A percentile compares a stretch with the other conserved stretches of the same genome.
Evolutionary conservation across 2,797 vertebrate species (phyloP).

Genomic region (Pelodytes ibericus): DNA sequence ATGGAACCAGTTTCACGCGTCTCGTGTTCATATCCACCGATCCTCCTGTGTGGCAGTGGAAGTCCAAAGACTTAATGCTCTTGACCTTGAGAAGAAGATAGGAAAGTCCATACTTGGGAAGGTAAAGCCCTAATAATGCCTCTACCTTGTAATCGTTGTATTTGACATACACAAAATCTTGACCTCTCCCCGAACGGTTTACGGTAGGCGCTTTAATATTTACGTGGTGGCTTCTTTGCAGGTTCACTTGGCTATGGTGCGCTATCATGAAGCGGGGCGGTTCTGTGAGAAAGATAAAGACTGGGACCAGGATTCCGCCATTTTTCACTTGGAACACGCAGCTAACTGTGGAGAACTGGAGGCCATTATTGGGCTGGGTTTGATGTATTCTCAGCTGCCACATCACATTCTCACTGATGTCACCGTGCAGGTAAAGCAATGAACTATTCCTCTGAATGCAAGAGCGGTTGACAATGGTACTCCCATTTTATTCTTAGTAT

Average conservation of each 20-base stretch:
- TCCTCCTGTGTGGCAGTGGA: conserved; percentile 90
- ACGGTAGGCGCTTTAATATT: too few relatives aligned
- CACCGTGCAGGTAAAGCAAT: conserved; percentile 78
- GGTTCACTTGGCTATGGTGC: conserved; percentile 96
- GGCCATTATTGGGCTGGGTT: conserved; percentile 89
- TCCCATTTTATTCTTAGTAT: too few relatives aligned
- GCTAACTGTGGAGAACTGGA: conserved; percentile 94
- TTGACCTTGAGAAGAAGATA: conserved; percentile 87
- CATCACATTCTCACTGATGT: conserved; percentile 90
- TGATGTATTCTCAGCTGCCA: conserved; percentile 87
- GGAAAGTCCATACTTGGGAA: conserved; percentile 94
- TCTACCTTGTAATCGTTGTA: too few relatives aligned
- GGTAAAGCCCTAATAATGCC: conserved; percentile 75
- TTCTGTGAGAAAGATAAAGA: conserved; percentile 88
- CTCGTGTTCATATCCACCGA: conserved; percentile 86
- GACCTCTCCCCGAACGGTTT: too few relatives aligned
- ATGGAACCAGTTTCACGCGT: conserved; percentile 90
- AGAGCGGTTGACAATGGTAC: too few relatives aligned
- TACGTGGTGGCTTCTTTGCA: conserved; percentile 57
- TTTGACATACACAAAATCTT: too few relatives aligned
- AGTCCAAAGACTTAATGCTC: conserved; percentile 84
- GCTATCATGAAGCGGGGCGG: conserved; percentile 90
- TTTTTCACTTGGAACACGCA: conserved; percentile 91
- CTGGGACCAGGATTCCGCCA: conserved; percentile 87
- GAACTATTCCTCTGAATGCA: too few relatives aligned